Evolutionary conservation across 1,140 invertebrate species (phyloP).

Genomic region (Macrotrachela quadricornifera): DNA sequence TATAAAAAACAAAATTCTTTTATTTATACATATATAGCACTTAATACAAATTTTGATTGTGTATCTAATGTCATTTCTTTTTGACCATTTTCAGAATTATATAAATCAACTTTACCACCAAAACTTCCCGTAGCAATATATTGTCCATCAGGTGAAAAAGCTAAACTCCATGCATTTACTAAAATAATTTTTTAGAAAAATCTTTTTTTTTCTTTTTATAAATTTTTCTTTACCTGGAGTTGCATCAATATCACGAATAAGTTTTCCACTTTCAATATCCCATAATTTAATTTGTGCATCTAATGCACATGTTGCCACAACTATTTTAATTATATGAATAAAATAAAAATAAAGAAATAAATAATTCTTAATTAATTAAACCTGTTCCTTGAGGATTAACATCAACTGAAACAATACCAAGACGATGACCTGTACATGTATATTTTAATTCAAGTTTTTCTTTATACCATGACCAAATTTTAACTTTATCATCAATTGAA

Average conservation of each 20-base stretch:
- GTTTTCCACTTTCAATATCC: conserved; percentile 64
- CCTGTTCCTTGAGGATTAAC: conserved; percentile 66
- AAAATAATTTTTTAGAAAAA: background rate
- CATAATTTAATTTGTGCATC: conserved; percentile 75
- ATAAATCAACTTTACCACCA: conserved; percentile 73
- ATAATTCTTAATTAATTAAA: conserved; percentile 33
- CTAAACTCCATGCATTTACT: conserved; percentile 80
- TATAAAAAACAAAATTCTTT: background rate
- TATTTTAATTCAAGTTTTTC: conserved; percentile 54
- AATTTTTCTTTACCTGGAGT: conserved; percentile 38
- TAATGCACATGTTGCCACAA: conserved; percentile 71
- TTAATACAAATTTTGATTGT: conserved; percentile 78
- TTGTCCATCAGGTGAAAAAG: conserved; percentile 78
- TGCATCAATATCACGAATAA: conserved; percentile 62
- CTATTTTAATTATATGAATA: conserved; percentile 24
- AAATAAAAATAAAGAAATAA: too few species aligned
- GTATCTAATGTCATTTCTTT: conserved; percentile 57
- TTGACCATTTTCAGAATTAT: conserved; percentile 65
- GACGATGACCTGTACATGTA: conserved; percentile 64
- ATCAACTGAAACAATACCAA: conserved; percentile 79
- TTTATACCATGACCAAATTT: conserved; percentile 42
- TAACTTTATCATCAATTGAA: conserved; percentile 74
- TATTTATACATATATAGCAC: conserved; percentile 68
- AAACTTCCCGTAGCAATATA: conserved; percentile 76
- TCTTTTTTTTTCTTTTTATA: background rate